Evolutionary conservation across 1,140 invertebrate genomes (phyloP).

Genomic region (Dendroctonus valens): DNA sequence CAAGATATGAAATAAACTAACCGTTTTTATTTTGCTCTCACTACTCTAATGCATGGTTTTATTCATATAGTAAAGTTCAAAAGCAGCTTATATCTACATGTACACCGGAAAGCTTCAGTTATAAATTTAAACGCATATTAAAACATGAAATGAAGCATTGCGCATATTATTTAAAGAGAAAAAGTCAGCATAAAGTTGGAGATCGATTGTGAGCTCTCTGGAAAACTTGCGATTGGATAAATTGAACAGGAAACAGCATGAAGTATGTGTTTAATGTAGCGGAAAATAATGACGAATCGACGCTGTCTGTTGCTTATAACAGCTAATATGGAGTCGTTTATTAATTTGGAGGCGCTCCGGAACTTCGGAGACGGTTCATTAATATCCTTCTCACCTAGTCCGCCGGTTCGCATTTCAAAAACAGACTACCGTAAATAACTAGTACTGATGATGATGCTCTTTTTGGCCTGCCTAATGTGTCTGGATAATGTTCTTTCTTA

Average conservation of each 20-base stretch:
- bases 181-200: constrained; percentile 10
- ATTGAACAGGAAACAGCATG: constrained; percentile 48
- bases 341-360: constrained; percentile 49
- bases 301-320: constrained; percentile 52
- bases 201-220: constrained; percentile 30
- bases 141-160: constrained; percentile 12
- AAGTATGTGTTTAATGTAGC: constrained; percentile 53
- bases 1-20: too few species aligned
- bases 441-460: constrained; percentile 41
- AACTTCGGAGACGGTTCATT: constrained; percentile 46
- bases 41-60: too few species aligned
- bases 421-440: constrained; percentile 50
- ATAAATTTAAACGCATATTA: too few species aligned
- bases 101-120: too few species aligned
- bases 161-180: constrained; percentile 16
- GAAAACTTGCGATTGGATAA: constrained; percentile 47
- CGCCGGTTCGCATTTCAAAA: constrained; percentile 45
- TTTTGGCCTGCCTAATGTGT: constrained; percentile 13
- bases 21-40: too few species aligned
- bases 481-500: constrained; percentile 21
- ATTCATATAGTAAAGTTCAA: too few species aligned
- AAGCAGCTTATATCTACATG: too few species aligned
- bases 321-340: constrained; percentile 52
- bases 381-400: constrained; percentile 50
- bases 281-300: constrained; percentile 54